Percentiles rank a stretch among this genome's conserved stretches.
phyloP scores from a whole-genome alignment of 2,113 vertebrate genomes.

The Pomatostomus ruficeps region DNA sequence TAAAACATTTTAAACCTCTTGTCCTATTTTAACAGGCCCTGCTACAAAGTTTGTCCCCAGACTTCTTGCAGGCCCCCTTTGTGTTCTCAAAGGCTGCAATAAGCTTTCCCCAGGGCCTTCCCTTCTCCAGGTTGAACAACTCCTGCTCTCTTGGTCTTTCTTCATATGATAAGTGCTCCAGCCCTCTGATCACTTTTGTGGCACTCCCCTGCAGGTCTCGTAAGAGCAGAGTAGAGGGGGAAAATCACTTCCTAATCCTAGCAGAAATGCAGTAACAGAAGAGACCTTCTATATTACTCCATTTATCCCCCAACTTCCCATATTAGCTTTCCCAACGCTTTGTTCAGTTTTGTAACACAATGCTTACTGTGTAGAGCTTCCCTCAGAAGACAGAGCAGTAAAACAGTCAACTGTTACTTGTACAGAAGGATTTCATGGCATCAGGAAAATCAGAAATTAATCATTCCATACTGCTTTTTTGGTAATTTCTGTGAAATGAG shows the following conservation, averaged over 20 bases:
- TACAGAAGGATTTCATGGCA: not conserved
- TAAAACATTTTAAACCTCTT: not conserved
- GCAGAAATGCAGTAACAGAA: not conserved
- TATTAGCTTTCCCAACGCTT: not conserved
- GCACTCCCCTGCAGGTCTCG: not conserved
- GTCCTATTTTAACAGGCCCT: not conserved
- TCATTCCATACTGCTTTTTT: not conserved
- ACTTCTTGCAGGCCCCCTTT: not conserved
- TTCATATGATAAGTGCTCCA: not conserved
- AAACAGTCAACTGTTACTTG: not conserved
- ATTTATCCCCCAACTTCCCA: not conserved
- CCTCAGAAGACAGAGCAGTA: not conserved
- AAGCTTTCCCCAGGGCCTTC: not conserved
- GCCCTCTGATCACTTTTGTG: not conserved
- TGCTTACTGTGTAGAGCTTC: not conserved
- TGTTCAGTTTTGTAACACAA: not conserved
- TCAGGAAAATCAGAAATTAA: not conserved
- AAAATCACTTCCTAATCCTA: not conserved
- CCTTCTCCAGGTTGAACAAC: not conserved
- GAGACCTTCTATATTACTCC: not conserved
- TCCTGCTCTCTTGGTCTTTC: not conserved
- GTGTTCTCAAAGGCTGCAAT: not conserved
- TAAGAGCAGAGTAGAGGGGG: accelerated
- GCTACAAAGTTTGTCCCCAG: not conserved
- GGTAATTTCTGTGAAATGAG: not conserved